phyloP scores from a whole-genome alignment of 2,888 invertebrate genomes.

The Tetheella fluctuosa region DNA sequence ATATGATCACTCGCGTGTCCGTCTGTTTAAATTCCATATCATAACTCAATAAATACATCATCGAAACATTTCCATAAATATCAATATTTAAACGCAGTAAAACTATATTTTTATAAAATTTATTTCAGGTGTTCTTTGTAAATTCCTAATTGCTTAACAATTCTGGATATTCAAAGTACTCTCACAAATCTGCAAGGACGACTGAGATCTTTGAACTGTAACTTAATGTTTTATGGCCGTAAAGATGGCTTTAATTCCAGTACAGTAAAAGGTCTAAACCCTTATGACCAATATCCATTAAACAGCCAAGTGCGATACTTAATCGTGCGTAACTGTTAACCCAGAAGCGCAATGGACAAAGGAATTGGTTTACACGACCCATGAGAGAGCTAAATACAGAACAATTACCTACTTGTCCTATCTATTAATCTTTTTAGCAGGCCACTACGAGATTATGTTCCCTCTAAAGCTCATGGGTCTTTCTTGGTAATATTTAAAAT shows the following conservation, averaged over 20 bases:
- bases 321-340: constrained; percentile 55
- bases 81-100: no score
- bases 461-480: constrained; percentile 39
- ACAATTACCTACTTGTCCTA: constrained; percentile 63
- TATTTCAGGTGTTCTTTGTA: no score
- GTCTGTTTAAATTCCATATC: no score
- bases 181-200: constrained; percentile 8
- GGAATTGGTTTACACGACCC: constrained; percentile 45
- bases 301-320: constrained; percentile 36
- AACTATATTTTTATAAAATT: no score
- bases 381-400: constrained; percentile 66
- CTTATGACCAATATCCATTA: constrained; percentile 45
- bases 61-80: no score
- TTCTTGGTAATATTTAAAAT: constrained; percentile 56
- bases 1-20: no score
- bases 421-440: constrained; percentile 74
- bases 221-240: constrained; percentile 20
- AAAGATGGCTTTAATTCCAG: constrained; percentile 35
- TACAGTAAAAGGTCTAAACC: constrained; percentile 36
- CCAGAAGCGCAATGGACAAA: constrained; percentile 31
- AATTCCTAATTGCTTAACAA: no score
- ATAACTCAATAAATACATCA: no score
- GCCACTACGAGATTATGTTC: constrained; percentile 53
- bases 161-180: no score
- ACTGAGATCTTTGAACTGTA: constrained; percentile 19